These are phyloP conservation scores for Thamnophis elegans DNA, from an alignment of 2,797 vertebrate genomes.

Conservation along the genomic window DNA sequence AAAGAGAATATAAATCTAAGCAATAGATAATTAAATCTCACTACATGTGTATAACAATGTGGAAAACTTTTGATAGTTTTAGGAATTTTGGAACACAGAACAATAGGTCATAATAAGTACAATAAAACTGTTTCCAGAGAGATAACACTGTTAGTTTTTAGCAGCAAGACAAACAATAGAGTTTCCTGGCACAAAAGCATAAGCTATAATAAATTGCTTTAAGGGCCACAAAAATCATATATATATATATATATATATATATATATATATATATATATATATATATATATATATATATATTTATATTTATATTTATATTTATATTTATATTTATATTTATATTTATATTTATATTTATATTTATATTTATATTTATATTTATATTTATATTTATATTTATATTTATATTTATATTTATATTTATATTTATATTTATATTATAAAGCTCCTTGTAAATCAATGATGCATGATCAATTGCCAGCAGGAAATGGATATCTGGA, in stretches of 20 bases:
- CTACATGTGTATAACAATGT: background rate
- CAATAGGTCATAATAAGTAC: background rate
- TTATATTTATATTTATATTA: no score
- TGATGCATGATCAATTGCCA: background rate
- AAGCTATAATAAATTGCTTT: background rate
- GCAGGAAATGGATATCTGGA: background rate
- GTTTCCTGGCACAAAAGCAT: background rate
- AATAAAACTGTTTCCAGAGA: background rate
- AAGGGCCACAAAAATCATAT: background rate
- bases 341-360: no score
- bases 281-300: no score
- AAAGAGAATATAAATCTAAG: background rate
- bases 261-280: no score
- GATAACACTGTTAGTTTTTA: background rate
- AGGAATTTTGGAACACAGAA: background rate
- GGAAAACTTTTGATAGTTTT: background rate
- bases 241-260: no score
- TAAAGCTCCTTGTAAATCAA: background rate
- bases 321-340: no score
- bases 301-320: background rate
- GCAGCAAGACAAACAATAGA: background rate
- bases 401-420: no score
- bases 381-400: no score
- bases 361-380: background rate
- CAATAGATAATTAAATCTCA: background rate